phyloP scores from a whole-genome alignment of 2,888 invertebrate genomes.

The Teinopalpus imperialis region DNA sequence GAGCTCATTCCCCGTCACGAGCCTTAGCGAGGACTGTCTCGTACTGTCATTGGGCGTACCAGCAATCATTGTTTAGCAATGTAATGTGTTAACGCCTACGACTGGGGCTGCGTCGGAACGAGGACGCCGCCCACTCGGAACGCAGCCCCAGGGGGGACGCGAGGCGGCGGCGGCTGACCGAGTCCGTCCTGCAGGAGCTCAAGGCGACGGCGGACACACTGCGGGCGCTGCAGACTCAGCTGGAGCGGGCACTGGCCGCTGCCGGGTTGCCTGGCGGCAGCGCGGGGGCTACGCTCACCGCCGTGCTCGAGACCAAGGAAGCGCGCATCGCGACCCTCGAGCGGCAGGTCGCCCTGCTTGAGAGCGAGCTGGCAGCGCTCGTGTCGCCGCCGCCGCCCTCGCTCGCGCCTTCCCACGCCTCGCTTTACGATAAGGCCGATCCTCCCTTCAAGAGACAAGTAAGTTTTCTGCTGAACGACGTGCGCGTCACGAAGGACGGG shows the following conservation, averaged over 20 bases:
- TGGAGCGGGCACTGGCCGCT: conserved; percentile 87
- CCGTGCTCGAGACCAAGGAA: conserved; percentile 92
- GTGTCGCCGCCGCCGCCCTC: conserved; percentile 77
- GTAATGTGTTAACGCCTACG: conserved; percentile 59
- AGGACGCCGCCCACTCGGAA: conserved; percentile 41
- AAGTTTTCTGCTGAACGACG: conserved; percentile 92
- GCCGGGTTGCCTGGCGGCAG: conserved; percentile 81
- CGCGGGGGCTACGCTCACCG: conserved; percentile 86
- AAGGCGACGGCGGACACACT: conserved; percentile 92
- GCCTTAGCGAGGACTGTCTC: conserved; percentile 75
- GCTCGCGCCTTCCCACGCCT: conserved; percentile 79
- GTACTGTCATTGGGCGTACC: conserved; percentile 65
- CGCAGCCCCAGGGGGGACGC: conserved; percentile 49
- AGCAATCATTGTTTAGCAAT: conserved; percentile 62
- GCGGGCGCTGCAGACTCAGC: conserved; percentile 90
- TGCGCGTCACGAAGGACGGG: conserved; percentile 88
- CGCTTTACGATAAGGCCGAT: conserved; percentile 84
- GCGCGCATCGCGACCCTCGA: conserved; percentile 93
- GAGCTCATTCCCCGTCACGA: conserved; percentile 77
- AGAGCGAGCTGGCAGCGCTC: conserved; percentile 85
- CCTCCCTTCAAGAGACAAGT: conserved; percentile 90
- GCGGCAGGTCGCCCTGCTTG: conserved; percentile 90
- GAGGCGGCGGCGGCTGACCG: conserved; percentile 63
- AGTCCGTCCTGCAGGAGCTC: conserved; percentile 86
- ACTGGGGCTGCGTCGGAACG: conserved; percentile 62